Conservation (phyloP, 30 jellyfish, hydroid and myxozoan genomes). For the Hydra vulgaris region DNA sequence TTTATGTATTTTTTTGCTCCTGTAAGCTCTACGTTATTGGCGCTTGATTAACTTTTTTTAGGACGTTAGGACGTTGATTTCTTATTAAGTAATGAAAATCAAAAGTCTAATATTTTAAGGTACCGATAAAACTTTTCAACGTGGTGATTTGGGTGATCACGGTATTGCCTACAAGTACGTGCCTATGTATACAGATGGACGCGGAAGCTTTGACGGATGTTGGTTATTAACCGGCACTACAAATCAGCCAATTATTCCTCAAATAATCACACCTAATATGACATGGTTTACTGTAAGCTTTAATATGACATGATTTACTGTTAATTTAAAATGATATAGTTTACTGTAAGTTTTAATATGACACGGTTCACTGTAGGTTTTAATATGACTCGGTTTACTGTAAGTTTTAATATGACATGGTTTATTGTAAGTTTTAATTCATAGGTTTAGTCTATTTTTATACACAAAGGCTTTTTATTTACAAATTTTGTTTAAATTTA, state of each 20-base stretch:
- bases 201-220: slow-evolving; percentile 81
- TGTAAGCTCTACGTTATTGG: too few relatives aligned
- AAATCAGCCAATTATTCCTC: slow-evolving; percentile 69
- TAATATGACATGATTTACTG: too few relatives aligned
- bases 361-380: too few relatives aligned
- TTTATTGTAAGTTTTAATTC: too few relatives aligned
- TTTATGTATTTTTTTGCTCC: not conserved
- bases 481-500: too few relatives aligned
- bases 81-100: not conserved
- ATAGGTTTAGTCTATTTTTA: too few relatives aligned
- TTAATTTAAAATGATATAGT: too few relatives aligned
- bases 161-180: slow-evolving; percentile 74
- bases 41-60: too few relatives aligned
- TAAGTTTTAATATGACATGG: slow-evolving; percentile 10
- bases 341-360: slow-evolving; percentile 46
- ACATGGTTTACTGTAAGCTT: slow-evolving; percentile 83
- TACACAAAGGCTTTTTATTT: too few relatives aligned
- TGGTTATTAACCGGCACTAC: slow-evolving; percentile 75
- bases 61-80: too few relatives aligned
- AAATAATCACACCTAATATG: slow-evolving; percentile 74
- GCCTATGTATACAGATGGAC: slow-evolving; percentile 78
- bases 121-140: slow-evolving; percentile 76
- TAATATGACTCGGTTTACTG: slow-evolving; percentile 90
- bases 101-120: slow-evolving; percentile 31
- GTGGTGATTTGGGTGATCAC: slow-evolving; percentile 67